Conservation (phyloP, 1,140 invertebrate genomes). For the Ganaspis sp. region DNA sequence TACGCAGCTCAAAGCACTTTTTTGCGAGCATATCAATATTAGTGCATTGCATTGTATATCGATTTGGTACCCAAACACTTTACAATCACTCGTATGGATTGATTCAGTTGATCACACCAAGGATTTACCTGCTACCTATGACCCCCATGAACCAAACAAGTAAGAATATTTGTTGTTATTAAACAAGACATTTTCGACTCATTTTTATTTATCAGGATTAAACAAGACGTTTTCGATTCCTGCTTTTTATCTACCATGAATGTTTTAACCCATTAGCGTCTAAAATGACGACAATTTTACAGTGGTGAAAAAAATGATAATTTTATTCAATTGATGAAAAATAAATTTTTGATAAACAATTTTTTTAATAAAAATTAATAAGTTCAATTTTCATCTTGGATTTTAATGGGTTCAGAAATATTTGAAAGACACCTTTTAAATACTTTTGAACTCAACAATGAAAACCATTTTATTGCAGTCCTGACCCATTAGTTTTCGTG, state of each 20-base stretch:
- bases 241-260: too few species aligned
- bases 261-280: too few species aligned
- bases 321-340: too few species aligned
- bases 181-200: not conserved
- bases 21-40: constrained; percentile 83
- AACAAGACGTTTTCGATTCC: too few species aligned
- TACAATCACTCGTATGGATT: constrained; percentile 84
- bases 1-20: constrained; percentile 84
- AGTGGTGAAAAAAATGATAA: too few species aligned
- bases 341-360: too few species aligned
- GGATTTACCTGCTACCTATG: constrained; percentile 56
- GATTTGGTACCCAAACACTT: constrained; percentile 78
- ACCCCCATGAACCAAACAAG: constrained; percentile 54
- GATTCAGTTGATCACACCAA: constrained; percentile 77
- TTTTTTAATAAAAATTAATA: too few species aligned
- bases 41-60: constrained; percentile 78
- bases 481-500: constrained; percentile 85
- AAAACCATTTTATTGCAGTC: constrained; percentile 62
- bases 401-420: too few species aligned
- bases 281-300: too few species aligned
- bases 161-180: constrained; percentile 50
- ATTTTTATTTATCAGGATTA: not conserved
- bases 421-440: too few species aligned
- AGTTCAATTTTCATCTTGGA: too few species aligned
- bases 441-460: too few species aligned